Conservation (phyloP, 1,140 invertebrate genomes). For the Drosophila bifasciata region DNA sequence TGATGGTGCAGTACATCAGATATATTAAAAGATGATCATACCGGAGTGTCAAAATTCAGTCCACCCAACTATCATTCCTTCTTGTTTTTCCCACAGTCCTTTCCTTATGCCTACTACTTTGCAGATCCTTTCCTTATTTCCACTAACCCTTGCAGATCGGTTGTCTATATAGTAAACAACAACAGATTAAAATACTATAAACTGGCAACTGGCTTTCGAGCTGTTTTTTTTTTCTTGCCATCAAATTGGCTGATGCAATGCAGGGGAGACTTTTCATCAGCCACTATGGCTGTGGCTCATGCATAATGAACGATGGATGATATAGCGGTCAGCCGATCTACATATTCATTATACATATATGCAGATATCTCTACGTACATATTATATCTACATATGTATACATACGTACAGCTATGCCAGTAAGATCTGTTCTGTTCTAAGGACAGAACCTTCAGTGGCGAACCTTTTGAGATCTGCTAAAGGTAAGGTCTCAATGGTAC, state of each 20-base stretch:
- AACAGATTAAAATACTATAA: constrained; percentile 58
- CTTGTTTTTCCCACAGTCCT: too few relatives aligned
- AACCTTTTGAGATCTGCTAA: constrained; percentile 7
- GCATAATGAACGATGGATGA: constrained; percentile 43
- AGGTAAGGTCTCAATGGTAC: constrained; percentile 18
- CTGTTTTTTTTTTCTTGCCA: constrained; percentile 59
- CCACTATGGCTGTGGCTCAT: constrained; percentile 24
- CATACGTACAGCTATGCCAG: background rate
- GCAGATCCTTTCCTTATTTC: too few relatives aligned
- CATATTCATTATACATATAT: constrained; percentile 33
- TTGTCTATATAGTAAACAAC: constrained; percentile 41
- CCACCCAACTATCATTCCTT: too few relatives aligned
- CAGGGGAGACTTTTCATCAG: constrained; percentile 69
- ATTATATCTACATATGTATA: background rate
- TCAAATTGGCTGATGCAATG: constrained; percentile 81
- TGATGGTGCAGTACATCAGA: too few relatives aligned
- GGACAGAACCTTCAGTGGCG: background rate
- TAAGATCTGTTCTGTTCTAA: background rate
- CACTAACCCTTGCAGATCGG: too few relatives aligned
- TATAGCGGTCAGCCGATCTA: constrained; percentile 36
- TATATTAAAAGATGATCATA: too few relatives aligned
- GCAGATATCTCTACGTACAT: too few relatives aligned
- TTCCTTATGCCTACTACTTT: too few relatives aligned
- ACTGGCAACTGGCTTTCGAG: constrained; percentile 53
- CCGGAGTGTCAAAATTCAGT: too few relatives aligned